Evolutionary conservation across 2,113 vertebrate genomes (phyloP).

Genomic region (Etheostoma cragini): DNA sequence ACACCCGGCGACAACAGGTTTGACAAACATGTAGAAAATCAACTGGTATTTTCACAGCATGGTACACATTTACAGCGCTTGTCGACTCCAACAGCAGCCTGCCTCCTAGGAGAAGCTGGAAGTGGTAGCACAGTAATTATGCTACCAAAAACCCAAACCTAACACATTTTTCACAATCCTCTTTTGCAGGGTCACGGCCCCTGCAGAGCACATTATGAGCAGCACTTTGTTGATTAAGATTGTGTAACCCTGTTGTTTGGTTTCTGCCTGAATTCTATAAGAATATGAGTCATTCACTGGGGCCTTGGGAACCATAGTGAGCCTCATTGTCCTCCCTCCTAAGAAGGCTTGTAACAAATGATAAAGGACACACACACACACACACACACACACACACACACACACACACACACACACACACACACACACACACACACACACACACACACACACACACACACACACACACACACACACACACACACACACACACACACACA

Average conservation of each 20-base stretch:
- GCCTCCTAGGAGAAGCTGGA: slow-evolving; percentile 13
- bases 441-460: no score
- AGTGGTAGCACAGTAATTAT: slow-evolving; percentile 48
- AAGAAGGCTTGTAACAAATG: slow-evolving; percentile 47
- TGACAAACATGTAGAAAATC: slow-evolving; percentile 34
- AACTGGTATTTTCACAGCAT: background rate
- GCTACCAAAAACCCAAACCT: slow-evolving; percentile 31
- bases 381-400: background rate
- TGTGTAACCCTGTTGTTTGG: slow-evolving; percentile 68
- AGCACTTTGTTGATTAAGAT: slow-evolving; percentile 64
- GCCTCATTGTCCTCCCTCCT: slow-evolving; percentile 61
- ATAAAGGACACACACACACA: slow-evolving; percentile 34
- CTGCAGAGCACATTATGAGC: slow-evolving; percentile 52
- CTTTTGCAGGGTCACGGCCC: slow-evolving; percentile 52
- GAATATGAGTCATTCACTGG: slow-evolving; percentile 63
- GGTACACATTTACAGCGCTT: background rate
- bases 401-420: no score
- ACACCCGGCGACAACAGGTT: slow-evolving; percentile 25
- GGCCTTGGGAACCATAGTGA: slow-evolving; percentile 56
- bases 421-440: no score
- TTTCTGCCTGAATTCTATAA: slow-evolving; percentile 56
- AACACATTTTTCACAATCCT: slow-evolving; percentile 55
- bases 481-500: no score
- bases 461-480: no score
- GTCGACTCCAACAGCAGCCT: background rate